These are phyloP conservation scores for Coenonympha arcania DNA, from an alignment of 2,888 invertebrate species.

Conservation along the genomic window DNA sequence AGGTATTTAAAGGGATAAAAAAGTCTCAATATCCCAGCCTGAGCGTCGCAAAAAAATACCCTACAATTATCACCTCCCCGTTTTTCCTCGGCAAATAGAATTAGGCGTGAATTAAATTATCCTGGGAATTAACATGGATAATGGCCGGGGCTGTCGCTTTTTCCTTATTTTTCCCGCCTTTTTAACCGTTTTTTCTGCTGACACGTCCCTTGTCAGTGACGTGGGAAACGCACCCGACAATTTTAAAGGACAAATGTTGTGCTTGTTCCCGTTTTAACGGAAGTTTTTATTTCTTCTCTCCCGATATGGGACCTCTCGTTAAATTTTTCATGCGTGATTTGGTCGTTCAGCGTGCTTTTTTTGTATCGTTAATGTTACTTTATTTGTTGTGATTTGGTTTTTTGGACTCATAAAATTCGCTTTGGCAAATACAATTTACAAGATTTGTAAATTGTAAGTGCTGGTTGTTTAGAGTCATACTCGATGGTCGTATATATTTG, in stretches of 20 bases:
- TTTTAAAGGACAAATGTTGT: conserved; percentile 38
- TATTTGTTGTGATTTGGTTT: conserved; percentile 2
- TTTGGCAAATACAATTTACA: not conserved
- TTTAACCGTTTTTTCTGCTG: conserved; percentile 46
- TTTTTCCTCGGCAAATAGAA: conserved; percentile 70
- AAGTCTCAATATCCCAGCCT: conserved; percentile 40
- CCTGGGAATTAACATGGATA: conserved; percentile 72
- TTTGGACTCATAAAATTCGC: not conserved
- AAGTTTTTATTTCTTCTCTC: conserved; percentile 36
- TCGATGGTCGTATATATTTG: too few relatives aligned
- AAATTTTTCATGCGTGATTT: conserved; percentile 12
- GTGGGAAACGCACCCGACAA: conserved; percentile 47
- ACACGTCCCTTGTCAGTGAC: conserved; percentile 42
- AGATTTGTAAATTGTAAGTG: too few relatives aligned
- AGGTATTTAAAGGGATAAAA: conserved; percentile 38
- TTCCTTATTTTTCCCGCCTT: conserved; percentile 58
- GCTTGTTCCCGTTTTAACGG: conserved; percentile 31
- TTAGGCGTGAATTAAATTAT: conserved; percentile 73
- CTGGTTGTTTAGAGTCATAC: too few relatives aligned
- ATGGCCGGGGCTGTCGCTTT: conserved; percentile 60
- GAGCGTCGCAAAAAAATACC: conserved; percentile 54
- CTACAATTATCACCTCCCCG: conserved; percentile 71
- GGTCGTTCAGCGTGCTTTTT: conserved; percentile 4
- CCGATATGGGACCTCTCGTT: conserved; percentile 21
- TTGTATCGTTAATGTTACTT: not conserved